A percentile compares a stretch with the other conserved stretches of the same genome.
These are phyloP conservation scores for Lathronympha strigana DNA, from an alignment of 2,888 invertebrate species.

Conservation along the genomic window DNA sequence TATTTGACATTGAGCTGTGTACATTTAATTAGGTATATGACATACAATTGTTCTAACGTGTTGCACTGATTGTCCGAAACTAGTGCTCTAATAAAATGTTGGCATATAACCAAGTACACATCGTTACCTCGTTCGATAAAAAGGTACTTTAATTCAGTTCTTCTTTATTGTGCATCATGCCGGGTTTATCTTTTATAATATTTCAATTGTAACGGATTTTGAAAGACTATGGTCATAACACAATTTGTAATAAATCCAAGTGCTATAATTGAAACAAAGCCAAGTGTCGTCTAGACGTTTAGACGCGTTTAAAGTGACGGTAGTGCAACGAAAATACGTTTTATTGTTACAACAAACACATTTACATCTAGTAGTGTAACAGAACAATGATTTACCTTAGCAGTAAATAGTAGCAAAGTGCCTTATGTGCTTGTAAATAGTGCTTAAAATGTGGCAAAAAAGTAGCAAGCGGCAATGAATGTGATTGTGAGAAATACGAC, in stretches of 20 bases:
- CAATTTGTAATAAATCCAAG: constrained; percentile 56
- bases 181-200: constrained; percentile 11
- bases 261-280: constrained; percentile 67
- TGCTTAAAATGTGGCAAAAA: constrained; percentile 3
- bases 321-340: constrained; percentile 41
- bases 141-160: constrained; percentile 35
- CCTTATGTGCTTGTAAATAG: neutral
- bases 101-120: constrained; percentile 60
- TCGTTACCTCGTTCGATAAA: constrained; percentile 38
- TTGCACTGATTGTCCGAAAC: constrained; percentile 54
- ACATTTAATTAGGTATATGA: neutral
- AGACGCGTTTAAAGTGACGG: constrained; percentile 58
- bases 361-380: constrained; percentile 10
- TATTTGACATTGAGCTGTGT: neutral
- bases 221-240: constrained; percentile 52
- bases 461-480: constrained; percentile 21
- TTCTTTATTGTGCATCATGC: constrained; percentile 20
- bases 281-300: constrained; percentile 64
- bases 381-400: constrained; percentile 6
- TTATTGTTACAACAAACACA: constrained; percentile 23
- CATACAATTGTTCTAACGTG: constrained; percentile 1
- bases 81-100: constrained; percentile 62
- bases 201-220: constrained; percentile 1
- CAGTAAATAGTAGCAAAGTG: constrained; percentile 16
- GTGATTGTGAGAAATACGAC: constrained; percentile 20